phyloP scores from a whole-genome alignment of 1,140 invertebrate species.

The Chironomus striatipennis region DNA sequence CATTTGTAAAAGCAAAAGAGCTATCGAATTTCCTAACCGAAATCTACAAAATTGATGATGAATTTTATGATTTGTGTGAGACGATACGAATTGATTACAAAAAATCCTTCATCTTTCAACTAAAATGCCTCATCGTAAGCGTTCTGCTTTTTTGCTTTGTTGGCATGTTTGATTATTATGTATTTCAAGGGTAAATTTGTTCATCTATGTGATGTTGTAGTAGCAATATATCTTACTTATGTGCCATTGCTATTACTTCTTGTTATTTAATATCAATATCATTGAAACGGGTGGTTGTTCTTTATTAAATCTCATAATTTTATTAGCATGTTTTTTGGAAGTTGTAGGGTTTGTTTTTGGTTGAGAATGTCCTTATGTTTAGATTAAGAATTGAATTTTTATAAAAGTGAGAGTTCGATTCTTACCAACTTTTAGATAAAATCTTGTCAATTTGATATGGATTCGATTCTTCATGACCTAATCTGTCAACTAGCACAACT shows the following conservation, averaged over 20 bases:
- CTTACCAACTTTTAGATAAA: no score
- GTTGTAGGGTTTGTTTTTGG: no score
- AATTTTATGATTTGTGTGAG: constrained; percentile 8
- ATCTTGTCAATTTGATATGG: no score
- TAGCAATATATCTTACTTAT: constrained; percentile 16
- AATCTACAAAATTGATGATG: constrained; percentile 8
- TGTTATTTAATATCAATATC: constrained; percentile 15
- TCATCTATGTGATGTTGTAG: neutral
- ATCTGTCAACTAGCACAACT: no score
- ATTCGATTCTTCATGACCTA: no score
- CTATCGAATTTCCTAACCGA: neutral
- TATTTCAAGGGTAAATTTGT: constrained; percentile 16
- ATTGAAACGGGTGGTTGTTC: neutral
- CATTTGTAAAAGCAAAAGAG: neutral
- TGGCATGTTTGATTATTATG: constrained; percentile 16
- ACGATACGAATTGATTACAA: neutral
- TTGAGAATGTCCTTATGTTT: no score
- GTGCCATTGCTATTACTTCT: neutral
- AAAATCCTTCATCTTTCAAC: neutral
- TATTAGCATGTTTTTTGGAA: neutral
- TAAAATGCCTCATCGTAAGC: neutral
- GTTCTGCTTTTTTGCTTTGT: constrained; percentile 8
- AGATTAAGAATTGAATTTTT: no score
- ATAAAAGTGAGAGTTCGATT: no score
- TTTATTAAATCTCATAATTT: constrained; percentile 23